Evolutionary conservation across 2,888 invertebrate species (phyloP).

Genomic region (Saturnia japonica): DNA sequence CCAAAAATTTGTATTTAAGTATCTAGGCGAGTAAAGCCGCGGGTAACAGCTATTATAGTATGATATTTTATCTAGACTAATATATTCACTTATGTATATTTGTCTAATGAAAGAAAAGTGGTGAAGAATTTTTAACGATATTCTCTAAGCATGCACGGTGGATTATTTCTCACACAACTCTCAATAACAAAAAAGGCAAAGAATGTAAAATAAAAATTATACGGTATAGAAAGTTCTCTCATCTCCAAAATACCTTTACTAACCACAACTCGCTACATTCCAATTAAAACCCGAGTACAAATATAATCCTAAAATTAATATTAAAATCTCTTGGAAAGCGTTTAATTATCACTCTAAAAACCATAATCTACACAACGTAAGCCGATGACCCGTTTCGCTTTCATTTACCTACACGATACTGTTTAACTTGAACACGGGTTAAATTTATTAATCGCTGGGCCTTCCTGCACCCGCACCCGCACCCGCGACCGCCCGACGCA

Average conservation of each 20-base stretch:
- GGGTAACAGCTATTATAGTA: too few species aligned
- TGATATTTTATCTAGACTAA: too few species aligned
- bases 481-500: constrained; percentile 44
- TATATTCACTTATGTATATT: too few species aligned
- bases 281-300: not conserved
- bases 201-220: not conserved
- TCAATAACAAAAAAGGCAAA: too few species aligned
- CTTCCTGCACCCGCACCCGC: constrained; percentile 32
- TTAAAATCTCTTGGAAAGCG: constrained; percentile 29
- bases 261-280: not conserved
- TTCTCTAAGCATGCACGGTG: too few species aligned
- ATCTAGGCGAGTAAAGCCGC: too few species aligned
- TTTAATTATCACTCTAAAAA: constrained; percentile 42
- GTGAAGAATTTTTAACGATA: too few species aligned
- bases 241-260: not conserved
- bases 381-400: constrained; percentile 44
- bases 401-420: constrained; percentile 41
- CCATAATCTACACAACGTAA: constrained; percentile 41
- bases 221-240: not conserved
- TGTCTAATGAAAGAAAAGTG: too few species aligned
- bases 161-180: too few species aligned
- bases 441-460: constrained; percentile 65
- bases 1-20: too few species aligned
- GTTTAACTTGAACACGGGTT: constrained; percentile 63
- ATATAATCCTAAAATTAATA: constrained; percentile 27